Base-by-base conservation (phyloP, 2,113 vertebrate genomes). In the Rhea americana region DNA sequence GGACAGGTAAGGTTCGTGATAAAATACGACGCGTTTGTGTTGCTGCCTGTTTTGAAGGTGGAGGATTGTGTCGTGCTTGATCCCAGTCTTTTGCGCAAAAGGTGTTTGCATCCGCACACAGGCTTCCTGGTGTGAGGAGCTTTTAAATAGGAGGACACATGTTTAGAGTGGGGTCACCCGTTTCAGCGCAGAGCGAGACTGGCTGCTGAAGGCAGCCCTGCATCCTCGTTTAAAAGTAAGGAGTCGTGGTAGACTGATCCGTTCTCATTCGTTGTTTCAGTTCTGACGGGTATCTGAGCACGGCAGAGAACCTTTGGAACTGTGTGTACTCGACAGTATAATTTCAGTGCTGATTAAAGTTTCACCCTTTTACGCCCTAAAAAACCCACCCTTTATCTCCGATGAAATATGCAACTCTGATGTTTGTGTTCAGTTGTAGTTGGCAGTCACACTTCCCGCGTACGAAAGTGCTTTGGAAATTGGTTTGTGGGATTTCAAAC, bases 1-100 rank as follows among this genome's bases (percentile, higher is more conserved):
- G 99, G 99, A 99, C 99, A 96, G 99, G 99, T 99, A 87, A 95
- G 0, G 1, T 19, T 50, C 5, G 4, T 2, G 35, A 8, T 11
- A 7, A 16, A 5, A 8, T 1, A 24, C 58, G 7, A 24, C 0
- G 4, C 11, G 59, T n/a, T 82, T 95, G 4, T 14, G 47, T 62
- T 37, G 12, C 76, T 47, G 61, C 9, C 1, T 15, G 22, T 43
- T 2, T 4, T 3, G 24, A 5, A 51, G 58, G 21, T 35, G 35
- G 1, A 47, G 8, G n/a, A 43, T 16, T 1, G 3, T 35, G 19
- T 67, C 71, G 70, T 48, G 6, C 39, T 65, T 24, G 30, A 43
- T 62, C 48, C 43, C 22, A 6, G 56, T 39, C 30, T 76, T 19
- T 26, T 35, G 37, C n/a, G 7, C 4, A 0, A 8, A 11, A 35